phyloP scores from a whole-genome alignment of 2,113 vertebrate species.

The Eidolon helvum region DNA sequence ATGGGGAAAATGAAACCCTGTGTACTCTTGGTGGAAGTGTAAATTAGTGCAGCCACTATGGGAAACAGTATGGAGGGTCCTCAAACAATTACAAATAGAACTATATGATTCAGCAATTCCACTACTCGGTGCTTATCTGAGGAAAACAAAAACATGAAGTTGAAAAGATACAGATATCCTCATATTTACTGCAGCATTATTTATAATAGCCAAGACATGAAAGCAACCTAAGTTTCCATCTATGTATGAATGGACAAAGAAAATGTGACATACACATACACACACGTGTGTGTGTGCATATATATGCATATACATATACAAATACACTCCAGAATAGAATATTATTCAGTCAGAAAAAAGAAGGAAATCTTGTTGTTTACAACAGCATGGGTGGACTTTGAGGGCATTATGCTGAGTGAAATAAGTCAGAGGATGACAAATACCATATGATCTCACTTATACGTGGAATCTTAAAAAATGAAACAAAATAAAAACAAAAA shows the following conservation, averaged over 20 bases:
- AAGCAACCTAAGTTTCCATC: background rate
- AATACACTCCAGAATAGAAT: background rate
- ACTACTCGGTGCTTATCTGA: background rate
- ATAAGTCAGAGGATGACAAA: background rate
- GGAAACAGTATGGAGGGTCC: background rate
- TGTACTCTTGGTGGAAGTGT: background rate
- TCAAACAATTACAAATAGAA: background rate
- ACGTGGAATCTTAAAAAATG: background rate
- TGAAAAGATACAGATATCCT: background rate
- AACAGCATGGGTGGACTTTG: background rate
- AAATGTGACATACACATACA: background rate
- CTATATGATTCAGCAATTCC: background rate
- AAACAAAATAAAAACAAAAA: background rate
- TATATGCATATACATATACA: background rate
- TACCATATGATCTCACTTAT: background rate
- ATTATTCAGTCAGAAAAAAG: background rate
- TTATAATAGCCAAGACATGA: background rate
- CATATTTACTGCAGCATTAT: background rate
- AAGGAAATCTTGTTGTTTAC: background rate
- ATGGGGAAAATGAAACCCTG: background rate
- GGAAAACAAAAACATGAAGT: background rate
- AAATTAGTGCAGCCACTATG: background rate
- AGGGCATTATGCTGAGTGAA: background rate
- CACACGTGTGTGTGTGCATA: accelerated
- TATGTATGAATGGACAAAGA: background rate